These are phyloP conservation scores for Malachius bipustulatus DNA, from an alignment of 2,888 invertebrate species.

Conservation along the genomic window DNA sequence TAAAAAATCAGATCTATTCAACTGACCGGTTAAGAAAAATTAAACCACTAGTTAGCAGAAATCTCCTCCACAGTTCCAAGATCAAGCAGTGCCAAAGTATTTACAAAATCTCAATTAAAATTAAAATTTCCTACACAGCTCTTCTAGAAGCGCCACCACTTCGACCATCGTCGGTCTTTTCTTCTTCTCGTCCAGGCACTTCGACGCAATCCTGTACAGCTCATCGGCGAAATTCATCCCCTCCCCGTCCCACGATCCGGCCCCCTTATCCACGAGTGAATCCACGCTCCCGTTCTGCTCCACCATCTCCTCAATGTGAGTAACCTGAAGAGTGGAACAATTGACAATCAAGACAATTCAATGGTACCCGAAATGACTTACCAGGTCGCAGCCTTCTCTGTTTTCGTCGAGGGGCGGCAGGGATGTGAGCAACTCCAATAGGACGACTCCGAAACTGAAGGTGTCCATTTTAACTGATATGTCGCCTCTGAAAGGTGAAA, in stretches of 20 bases:
- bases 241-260: conserved; percentile 39
- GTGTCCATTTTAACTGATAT: conserved; percentile 65
- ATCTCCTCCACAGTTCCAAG: too few species aligned
- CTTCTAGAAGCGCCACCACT: conserved; percentile 36
- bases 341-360: too few species aligned
- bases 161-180: conserved; percentile 48
- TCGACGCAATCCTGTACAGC: conserved; percentile 43
- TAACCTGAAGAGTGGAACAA: too few species aligned
- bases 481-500: conserved; percentile 40
- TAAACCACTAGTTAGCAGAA: too few species aligned
- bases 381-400: conserved; percentile 44
- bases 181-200: conserved; percentile 46
- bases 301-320: conserved; percentile 45
- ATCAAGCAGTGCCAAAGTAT: too few species aligned
- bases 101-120: too few species aligned
- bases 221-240: conserved; percentile 36
- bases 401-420: conserved; percentile 48
- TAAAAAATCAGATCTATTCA: too few species aligned
- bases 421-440: conserved; percentile 61
- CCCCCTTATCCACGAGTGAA: conserved; percentile 43
- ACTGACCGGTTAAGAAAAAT: too few species aligned
- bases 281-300: conserved; percentile 41
- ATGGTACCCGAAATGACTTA: too few species aligned
- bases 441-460: conserved; percentile 66
- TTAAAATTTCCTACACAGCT: conserved; percentile 24